Base-by-base conservation (phyloP, 1,140 invertebrate species). In the Drosophila baimaii region DNA sequence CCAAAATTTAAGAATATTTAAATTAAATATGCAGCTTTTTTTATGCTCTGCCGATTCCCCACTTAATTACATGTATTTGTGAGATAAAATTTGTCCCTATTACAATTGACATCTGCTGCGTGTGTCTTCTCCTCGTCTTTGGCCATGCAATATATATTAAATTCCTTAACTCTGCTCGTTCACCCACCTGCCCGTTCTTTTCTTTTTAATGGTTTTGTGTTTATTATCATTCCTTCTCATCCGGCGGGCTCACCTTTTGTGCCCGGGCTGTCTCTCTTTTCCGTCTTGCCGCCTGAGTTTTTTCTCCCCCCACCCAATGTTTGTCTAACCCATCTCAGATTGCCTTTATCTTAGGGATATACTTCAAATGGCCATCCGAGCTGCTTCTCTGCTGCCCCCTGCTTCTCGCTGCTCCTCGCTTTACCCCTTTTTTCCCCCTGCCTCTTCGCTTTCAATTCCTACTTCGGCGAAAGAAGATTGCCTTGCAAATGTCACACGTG, bases 331-430 rank as follows among this genome's bases (percentile, higher is more conserved):
- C 69, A 72, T 58, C 69, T 72, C 69, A 47, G 69, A 72, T 72
- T 72, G 69, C 69, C 69, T 58, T 71, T 72, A 71, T 71, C 66
- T 72, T 71, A 33, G 51, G 69, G 66, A 58, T 71, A 58, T 71
- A 71, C 68, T 71, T 71, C 65, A 71, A 71, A 71, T 71, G 68
- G 68, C 68, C 69, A 72, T 79, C 51, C 23, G 41, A 62, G 39
- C 61, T 62, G 43, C 23, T 49, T 33, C 23, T 21, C 33, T 12
- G 7, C 13, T 13, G n/a, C 3, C 2, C 25, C 2, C 3, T 23
- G 25, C 23, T 31, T 31, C 1, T 9, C 29, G 1, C 29, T 2
- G 2, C 29, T 2, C 29, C 8, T n/a, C n/a, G 47, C 25, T 17
- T 43, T 21, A 19, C 17, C 10, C 15, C 12, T 15, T n/a, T 51